phyloP scores from a whole-genome alignment of 2,888 invertebrate genomes.

The Tuberolachnus salignus region DNA sequence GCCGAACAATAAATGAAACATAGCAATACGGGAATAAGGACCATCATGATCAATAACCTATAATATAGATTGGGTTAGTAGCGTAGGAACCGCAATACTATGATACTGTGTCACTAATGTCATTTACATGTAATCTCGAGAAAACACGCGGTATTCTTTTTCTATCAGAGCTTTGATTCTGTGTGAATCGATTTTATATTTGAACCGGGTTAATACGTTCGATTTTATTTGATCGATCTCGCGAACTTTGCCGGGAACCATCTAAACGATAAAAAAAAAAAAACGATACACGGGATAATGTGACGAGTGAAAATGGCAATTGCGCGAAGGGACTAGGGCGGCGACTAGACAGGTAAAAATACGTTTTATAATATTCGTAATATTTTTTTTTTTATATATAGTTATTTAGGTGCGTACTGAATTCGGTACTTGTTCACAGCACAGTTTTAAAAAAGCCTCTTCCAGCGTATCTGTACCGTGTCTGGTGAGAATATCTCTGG shows the following conservation, averaged over 20 bases:
- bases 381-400: no score
- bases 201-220: no score
- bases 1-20: slow-evolving; percentile 63
- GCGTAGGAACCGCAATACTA: background rate
- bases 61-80: background rate
- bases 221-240: no score
- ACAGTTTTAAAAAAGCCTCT: slow-evolving; percentile 65
- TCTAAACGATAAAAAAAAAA: no score
- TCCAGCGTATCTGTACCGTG: slow-evolving; percentile 62
- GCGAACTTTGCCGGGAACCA: no score
- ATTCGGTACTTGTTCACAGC: slow-evolving; percentile 64
- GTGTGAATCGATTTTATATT: background rate
- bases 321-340: no score
- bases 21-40: background rate
- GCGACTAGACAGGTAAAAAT: no score
- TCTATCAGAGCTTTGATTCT: background rate
- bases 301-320: no score
- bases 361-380: no score
- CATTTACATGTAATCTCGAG: background rate
- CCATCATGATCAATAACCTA: background rate
- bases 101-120: no score
- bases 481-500: slow-evolving; percentile 61
- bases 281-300: no score
- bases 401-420: background rate
- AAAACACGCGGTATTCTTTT: background rate